Conservation (phyloP, 2,888 invertebrate genomes). For the Athalia circularis region DNA sequence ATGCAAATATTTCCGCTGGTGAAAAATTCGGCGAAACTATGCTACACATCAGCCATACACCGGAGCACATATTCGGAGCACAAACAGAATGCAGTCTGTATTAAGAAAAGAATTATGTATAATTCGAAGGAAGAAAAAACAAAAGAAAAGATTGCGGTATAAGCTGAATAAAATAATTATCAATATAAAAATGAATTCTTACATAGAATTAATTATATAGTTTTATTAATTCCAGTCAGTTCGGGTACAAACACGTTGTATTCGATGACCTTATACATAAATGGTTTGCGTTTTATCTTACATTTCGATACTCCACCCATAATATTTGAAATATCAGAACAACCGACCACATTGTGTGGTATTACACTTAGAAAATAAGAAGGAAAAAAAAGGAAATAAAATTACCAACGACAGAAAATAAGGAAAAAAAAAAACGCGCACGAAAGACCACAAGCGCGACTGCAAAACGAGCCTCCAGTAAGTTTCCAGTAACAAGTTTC, state of each 20-base stretch:
- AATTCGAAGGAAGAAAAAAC: background rate
- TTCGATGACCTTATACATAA: background rate
- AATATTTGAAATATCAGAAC: background rate
- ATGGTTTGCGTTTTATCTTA: background rate
- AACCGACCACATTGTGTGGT: slow-evolving; percentile 15
- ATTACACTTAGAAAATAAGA: background rate
- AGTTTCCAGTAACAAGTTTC: background rate
- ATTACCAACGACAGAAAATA: background rate
- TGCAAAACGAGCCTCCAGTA: too few species aligned
- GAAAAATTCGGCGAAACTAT: slow-evolving; percentile 53
- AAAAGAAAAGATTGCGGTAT: too few species aligned
- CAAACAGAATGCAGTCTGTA: slow-evolving; percentile 51
- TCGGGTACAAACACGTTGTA: background rate
- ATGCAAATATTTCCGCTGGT: slow-evolving; percentile 34
- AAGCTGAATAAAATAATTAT: background rate
- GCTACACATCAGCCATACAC: slow-evolving; percentile 51
- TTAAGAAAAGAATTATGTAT: slow-evolving; percentile 17
- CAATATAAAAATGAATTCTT: background rate
- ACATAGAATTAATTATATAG: background rate
- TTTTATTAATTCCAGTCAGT: background rate
- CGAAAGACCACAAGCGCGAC: too few species aligned
- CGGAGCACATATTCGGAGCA: slow-evolving; percentile 50
- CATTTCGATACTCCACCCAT: background rate
- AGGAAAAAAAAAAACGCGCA: too few species aligned
- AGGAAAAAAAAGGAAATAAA: background rate